A percentile compares a stretch with the other conserved stretches of the same genome.
These are phyloP conservation scores for Orussus abietinus DNA, from an alignment of 1,140 invertebrate genomes.

Conservation along the genomic window DNA sequence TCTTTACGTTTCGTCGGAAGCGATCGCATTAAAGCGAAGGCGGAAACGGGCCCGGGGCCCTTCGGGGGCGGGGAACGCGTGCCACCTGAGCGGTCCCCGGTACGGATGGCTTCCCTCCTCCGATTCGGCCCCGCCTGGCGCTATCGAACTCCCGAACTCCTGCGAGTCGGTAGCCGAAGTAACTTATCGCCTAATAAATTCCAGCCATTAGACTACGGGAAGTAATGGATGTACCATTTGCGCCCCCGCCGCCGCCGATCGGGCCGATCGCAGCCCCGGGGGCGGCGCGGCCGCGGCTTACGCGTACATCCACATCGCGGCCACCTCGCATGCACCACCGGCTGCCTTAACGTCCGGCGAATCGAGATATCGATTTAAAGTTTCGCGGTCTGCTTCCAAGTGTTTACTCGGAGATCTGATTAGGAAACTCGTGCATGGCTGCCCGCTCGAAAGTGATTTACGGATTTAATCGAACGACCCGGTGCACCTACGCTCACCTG, in stretches of 20 bases:
- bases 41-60: no score
- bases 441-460: conserved; percentile 12
- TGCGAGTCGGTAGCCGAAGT: conserved; percentile 27
- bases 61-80: no score
- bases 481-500: no score
- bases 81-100: no score
- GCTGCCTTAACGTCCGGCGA: conserved; percentile 1
- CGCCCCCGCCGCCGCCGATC: conserved; percentile 15
- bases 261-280: background rate
- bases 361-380: conserved; percentile 14
- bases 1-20: no score
- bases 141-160: conserved; percentile 29
- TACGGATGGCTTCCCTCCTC: no score
- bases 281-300: background rate
- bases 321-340: background rate
- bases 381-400: conserved; percentile 16
- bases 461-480: no score
- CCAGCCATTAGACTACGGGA: conserved; percentile 40
- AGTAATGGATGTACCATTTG: conserved; percentile 42
- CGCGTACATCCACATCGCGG: background rate
- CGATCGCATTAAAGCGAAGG: no score
- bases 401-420: conserved; percentile 17
- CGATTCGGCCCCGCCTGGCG: conserved; percentile 25
- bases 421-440: conserved; percentile 7
- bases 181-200: conserved; percentile 46